Base-by-base conservation (phyloP, 1,140 invertebrate genomes). In the Aphis craccivora region DNA sequence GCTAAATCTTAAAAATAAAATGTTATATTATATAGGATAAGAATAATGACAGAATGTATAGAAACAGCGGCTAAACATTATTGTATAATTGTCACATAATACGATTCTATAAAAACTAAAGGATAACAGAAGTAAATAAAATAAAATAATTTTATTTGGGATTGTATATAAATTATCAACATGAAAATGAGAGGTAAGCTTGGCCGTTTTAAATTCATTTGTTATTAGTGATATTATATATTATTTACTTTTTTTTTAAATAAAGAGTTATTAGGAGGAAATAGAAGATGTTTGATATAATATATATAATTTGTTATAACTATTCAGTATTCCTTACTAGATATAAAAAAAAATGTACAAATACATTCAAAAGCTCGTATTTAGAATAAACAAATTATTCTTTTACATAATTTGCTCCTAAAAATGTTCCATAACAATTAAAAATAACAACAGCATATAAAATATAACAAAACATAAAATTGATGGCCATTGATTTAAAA, bases 1-100 rank as follows among this genome's bases (percentile, higher is more conserved):
- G 90, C 45, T 48, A 92, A 35, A 51, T 81, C 67, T 92, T 92
- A 92, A 92, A 92, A 90, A 67, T 88, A 67, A 40, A 60, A 60
- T 14, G n/a, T 92, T 30, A 60, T 60, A 81, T 76, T 60, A 67
- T 23, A 51, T 92, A 83, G 90, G 48, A 48, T 11, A 81, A 91
- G 43, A 20, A 92, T 35, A 91, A 81, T 83, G 51, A 92, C 30
- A 83, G 37, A 7, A 76, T 83, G 22, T 51, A 51, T 40, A 30
- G 51, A 43, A 90, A 67, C 88, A 90, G 51, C 88, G 18, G 51
- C 51, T 90, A 40, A 55, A 60, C 9, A 67, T 43, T 55, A 67
- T 90, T 67, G 37, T 90, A 90, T 67, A 67, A 67, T 90, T 67
- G 53, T 67, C 89, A 37, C 51, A 89, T 55, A 89, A 40, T 40